Evolutionary conservation across 2,888 invertebrate species (phyloP), one percentile per base, ranked within the genome.

Genomic region (Masnerella sp.): DNA sequence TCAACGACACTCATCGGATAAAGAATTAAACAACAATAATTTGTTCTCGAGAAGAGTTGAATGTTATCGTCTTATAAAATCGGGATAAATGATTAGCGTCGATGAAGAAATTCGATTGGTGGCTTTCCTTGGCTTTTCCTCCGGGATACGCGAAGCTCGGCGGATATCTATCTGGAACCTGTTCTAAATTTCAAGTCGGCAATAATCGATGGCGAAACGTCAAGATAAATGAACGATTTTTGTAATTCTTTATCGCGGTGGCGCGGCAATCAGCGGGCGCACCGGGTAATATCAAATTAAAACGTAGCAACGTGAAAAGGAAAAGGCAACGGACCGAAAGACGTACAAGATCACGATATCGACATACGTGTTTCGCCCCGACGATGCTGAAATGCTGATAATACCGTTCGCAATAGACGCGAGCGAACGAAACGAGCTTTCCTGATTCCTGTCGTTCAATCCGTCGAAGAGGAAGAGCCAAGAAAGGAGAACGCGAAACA

Each of bases 401-500:
- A 73, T 61, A 62, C 73, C 62, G 49, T 68, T 58, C 47, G 67
- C 68, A 67, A 73, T 73, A 73, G 73, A 67, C 68, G 68, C 54
- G 28, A 64, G 59, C 45, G 68, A 74, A 68, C 52, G 59, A 74
- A 70, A 70, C 69, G 69, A 69, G 74, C 69, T 74, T 74, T 74
- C 54, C 74, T 74, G 74, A 70, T 74, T 65, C 65, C 69, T 69
- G 74, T 74, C 74, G 69, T 69, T 74, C 69, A 65, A 74, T 69
- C 68, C 68, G 74, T 64, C 58, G 45, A 69, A 59, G 65, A 69
- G 64, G 67, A 74, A 75, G 74, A 73, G 72, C 54, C 61, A 71
- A 47, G 74, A 67, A 73, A 70, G 61, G 56, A 79, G 76, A 74
- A 78, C 74, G 80, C 79, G 78, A 80, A 77, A 78, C 78, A 77